phyloP scores from a whole-genome alignment of 2,113 vertebrate genomes.

The Nematolebias whitei region DNA sequence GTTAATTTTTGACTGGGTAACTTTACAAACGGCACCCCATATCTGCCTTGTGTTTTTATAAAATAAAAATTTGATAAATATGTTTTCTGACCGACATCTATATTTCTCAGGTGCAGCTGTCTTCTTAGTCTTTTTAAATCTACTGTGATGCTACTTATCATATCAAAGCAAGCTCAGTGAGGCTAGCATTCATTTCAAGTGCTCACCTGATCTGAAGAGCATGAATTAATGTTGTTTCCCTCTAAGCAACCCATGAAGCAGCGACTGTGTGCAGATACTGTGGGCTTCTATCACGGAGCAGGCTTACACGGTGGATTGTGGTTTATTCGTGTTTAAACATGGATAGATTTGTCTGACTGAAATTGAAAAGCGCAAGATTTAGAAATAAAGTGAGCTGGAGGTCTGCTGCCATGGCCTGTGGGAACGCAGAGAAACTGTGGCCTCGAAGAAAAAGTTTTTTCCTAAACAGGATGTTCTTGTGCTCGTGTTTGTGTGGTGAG shows the following conservation, averaged over 20 bases:
- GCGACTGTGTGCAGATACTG: constrained; percentile 35
- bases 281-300: constrained; percentile 27
- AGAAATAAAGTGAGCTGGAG: neutral
- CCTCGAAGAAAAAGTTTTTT: constrained; percentile 20
- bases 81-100: neutral
- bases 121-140: constrained; percentile 42
- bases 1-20: no score
- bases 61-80: neutral
- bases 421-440: constrained; percentile 5
- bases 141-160: constrained; percentile 70
- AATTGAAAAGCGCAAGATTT: constrained; percentile 4
- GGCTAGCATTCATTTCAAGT: constrained; percentile 74
- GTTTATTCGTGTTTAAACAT: constrained; percentile 19
- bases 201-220: constrained; percentile 65
- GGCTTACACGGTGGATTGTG: constrained; percentile 18
- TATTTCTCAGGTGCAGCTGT: constrained; percentile 20
- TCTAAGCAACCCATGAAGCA: constrained; percentile 63
- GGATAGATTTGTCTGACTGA: constrained; percentile 19
- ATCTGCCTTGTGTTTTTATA: neutral
- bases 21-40: no score
- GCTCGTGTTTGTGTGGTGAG: constrained; percentile 53
- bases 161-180: constrained; percentile 77
- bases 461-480: constrained; percentile 60
- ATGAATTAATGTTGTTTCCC: constrained; percentile 30
- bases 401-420: constrained; percentile 33